Evolutionary conservation across 2,113 vertebrate species (phyloP), one percentile per base, ranked within the genome.

Genomic region (Pungitius pungitius): DNA sequence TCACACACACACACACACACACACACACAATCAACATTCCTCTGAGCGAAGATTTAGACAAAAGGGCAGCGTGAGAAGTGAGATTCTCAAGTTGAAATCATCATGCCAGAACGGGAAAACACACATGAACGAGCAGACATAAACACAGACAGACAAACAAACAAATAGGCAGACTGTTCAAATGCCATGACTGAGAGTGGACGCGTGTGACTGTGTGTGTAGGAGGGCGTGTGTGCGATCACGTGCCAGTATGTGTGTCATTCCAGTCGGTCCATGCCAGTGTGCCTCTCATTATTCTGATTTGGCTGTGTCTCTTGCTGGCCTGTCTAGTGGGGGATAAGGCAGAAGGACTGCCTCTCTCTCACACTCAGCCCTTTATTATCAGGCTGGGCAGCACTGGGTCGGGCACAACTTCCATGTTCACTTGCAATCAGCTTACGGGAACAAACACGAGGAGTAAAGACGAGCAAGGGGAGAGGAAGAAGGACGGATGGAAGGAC

Each of bases 211-310:
- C 55, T 27, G 63, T 15, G 20, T 24, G 54, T 35, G 78, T 26
- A 49, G 43, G 57, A 22, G 64, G 24, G 83, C 22, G 59, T 39
- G 58, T 64, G 69, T 72, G 62, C 39, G 79, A 59, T 79, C 63
- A 47, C 33, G 65, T 59, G 78, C 71, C 77, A 80, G 78, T 88
- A 80, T 87, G 84, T 90, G 90, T 85, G 86, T 87, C 87, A 89
- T 73, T 89, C 85, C 85, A 91, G 84, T 88, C 72, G 54, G 77
- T 80, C 83, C 86, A 83, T 85, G 87, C 81, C 91, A 84, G 82
- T 83, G 82, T 67, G 87, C 78, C 59, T 87, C 93, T 93, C 92
- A 94, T 93, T 94, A 94, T 90, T 91, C 89, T 92, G 92, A 93
- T 93, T 93, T 90, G 85, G 82, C 85, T 80, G 69, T 75, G 81